These are phyloP conservation scores for Diarsia mendica DNA, from an alignment of 2,888 invertebrate species.

Conservation along the genomic window DNA sequence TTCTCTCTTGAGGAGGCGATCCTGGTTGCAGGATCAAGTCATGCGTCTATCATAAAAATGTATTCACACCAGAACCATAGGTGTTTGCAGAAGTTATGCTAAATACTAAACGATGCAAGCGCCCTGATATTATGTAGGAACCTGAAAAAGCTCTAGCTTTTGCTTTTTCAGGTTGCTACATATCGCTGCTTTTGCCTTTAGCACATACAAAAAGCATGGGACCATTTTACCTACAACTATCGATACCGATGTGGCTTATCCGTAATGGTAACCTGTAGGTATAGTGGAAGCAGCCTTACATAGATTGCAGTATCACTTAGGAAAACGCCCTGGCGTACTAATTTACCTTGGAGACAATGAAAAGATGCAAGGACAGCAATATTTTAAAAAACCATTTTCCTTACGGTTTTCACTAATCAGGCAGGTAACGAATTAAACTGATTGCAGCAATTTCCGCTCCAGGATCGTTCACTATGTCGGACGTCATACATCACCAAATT, in stretches of 20 bases:
- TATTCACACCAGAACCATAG: neutral
- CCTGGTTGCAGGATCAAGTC: neutral
- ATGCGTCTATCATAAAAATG: neutral
- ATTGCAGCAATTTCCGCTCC: slow-evolving; percentile 32
- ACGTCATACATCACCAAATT: slow-evolving; percentile 47
- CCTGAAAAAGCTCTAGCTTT: neutral
- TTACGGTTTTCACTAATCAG: slow-evolving; percentile 10
- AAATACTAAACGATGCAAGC: neutral
- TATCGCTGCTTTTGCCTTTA: too few species aligned
- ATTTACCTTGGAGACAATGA: neutral
- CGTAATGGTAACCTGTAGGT: neutral
- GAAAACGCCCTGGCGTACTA: neutral
- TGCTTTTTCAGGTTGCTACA: too few species aligned
- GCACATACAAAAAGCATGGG: too few species aligned
- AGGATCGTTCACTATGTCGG: slow-evolving; percentile 19
- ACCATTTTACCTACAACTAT: neutral
- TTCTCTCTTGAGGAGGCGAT: neutral
- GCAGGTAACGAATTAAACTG: neutral
- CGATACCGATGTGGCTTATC: neutral
- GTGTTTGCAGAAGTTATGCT: neutral
- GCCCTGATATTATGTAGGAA: neutral
- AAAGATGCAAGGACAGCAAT: neutral
- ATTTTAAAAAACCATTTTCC: neutral
- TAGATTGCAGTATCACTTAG: neutral
- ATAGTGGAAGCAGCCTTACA: neutral